Evolutionary conservation across 2,888 invertebrate genomes (phyloP), one percentile per base, ranked within the genome.

Genomic region (Microplitis deprimator): DNA sequence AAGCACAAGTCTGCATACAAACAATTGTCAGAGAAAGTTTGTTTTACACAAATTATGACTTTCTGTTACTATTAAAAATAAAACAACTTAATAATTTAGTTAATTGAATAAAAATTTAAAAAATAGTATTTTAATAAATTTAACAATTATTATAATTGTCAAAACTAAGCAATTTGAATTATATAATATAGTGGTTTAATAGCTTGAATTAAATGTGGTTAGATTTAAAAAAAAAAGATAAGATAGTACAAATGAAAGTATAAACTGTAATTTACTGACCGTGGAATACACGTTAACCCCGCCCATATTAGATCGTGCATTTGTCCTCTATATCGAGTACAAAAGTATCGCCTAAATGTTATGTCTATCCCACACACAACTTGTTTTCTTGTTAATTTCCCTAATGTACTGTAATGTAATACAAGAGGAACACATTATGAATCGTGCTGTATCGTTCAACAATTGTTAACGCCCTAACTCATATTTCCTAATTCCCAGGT

Each of bases 321-420:
- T 59, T 61, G 60, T 70, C 50, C 29, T 75, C 40, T 67, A 70
- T 17, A 13, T 64, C 59, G n/a, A 62, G 38, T 41, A 20, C 62
- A 38, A 61, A 41, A 61, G 38, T n/a, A 10, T 50, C 40, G 75
- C 72, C 79, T 88, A 87, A 88, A 88, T 88, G 88, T 87, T 87
- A 88, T 86, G 83, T 77, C 87, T 84, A 84, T 88, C 87, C 84
- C 88, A 88, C 86, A 81, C 76, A 72, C 10, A 17, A 50, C 20
- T 50, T 40, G 16, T 17, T 64, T 62, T 59, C 62, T 59, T 76
- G 68, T 73, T 68, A 67, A 68, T 68, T 76, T 73, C 60, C 61
- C 60, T 65, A 20, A 50, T 50, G 13, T 50, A 50, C 50, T 50
- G 50, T 50, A 50, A 50, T 50, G 50, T 50, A 50, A 50, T 50